Conservation (phyloP, 1,140 invertebrate genomes). For the Metopolophium dirhodum region DNA sequence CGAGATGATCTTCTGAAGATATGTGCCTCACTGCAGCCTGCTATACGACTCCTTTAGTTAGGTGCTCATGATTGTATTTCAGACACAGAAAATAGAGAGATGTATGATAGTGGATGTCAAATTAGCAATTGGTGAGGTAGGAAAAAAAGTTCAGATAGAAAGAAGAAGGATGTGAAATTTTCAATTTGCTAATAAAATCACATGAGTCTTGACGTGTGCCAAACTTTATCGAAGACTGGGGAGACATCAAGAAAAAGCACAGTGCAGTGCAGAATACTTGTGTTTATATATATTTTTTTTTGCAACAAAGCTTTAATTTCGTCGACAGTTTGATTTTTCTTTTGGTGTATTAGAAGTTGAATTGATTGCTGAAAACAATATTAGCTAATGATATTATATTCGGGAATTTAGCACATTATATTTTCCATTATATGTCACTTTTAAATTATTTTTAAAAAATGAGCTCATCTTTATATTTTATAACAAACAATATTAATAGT, state of each 20-base stretch:
- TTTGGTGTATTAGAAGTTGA: not conserved
- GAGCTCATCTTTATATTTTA: not conserved
- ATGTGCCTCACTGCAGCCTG: not conserved
- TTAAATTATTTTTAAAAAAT: not conserved
- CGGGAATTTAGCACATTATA: not conserved
- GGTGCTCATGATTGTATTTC: not conserved
- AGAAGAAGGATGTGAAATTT: not conserved
- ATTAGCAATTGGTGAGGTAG: not conserved
- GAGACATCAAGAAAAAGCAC: not conserved
- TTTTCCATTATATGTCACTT: not conserved
- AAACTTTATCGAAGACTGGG: conserved; percentile 9
- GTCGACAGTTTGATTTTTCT: not conserved
- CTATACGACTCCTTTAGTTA: not conserved
- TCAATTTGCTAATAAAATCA: not conserved
- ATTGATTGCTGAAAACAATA: not conserved
- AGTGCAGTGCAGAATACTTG: not conserved
- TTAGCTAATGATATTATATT: not conserved
- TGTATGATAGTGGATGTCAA: not conserved
- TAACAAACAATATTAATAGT: not conserved
- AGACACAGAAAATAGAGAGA: not conserved
- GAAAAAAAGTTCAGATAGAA: not conserved
- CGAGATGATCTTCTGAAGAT: not conserved
- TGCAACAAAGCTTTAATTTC: not conserved
- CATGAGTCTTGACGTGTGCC: not conserved
- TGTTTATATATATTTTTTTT: not conserved